Base-by-base conservation (phyloP, 2,888 invertebrate genomes). In the Hemaris fuciformis region DNA sequence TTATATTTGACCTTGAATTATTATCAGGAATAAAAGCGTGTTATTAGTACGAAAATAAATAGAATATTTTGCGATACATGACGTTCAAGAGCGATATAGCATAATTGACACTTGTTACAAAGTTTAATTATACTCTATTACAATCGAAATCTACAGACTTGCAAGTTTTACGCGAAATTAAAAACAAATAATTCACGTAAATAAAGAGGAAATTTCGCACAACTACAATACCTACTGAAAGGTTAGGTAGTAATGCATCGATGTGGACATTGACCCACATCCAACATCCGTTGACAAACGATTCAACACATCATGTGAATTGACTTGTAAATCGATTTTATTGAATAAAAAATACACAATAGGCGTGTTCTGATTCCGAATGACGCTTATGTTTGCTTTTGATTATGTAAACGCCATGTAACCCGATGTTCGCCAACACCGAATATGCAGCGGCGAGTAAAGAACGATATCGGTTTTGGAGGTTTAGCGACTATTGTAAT, bases 251-350 rank as follows among this genome's bases (percentile, higher is more conserved):
- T 59, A 58, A 62, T 57, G 66, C 73, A 76, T 70, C 71, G 67
- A 66, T 67, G 69, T 80, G 84, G 84, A 85, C 89, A 88, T 87
- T 89, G 88, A 85, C 88, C 89, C 70, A 87, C 67, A 84, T 87
- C 71, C 66, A 64, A 77, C 79, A 79, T 83, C 81, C 80, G 81
- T 76, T 75, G 80, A 76, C 79, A 80, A 84, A 73, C 78, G 71
- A 85, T 85, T 81, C 84, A 84, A 71, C 77, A 84, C 79, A 84
- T 84, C 77, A 81, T 72, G 74, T 74, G 78, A 81, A 85, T 87
- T 86, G 86, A 85, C 80, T 88, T 86, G 80, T 74, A 84, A 87
- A 89, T 80, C 74, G 72, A 71, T 75, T 71, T 76, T 74, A 78
- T 75, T 81, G 83, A 85, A 87, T 85, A 84, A 80, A 82, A 79